Percentiles rank a stretch among this genome's conserved stretches.
Conservation (phyloP, 2,113 vertebrate species). For the Alectura lathami region DNA sequence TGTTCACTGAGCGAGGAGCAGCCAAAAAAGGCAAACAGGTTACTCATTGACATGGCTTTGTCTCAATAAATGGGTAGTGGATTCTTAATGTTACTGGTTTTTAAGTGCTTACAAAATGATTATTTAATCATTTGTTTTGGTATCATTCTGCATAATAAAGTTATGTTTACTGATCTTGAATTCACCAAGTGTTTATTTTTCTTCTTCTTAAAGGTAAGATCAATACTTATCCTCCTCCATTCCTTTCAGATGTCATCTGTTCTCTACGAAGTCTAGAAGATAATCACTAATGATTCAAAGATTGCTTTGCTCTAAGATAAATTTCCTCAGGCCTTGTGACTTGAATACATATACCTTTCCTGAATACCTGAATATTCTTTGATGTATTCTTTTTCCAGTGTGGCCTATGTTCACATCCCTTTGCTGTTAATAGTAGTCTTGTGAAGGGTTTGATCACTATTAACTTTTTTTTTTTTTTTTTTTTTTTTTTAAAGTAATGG, state of each 20-base stretch:
- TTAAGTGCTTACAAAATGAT: background rate
- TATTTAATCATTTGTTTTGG: background rate
- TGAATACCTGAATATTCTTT: background rate
- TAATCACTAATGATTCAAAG: background rate
- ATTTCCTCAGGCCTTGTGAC: background rate
- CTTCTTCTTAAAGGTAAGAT: background rate
- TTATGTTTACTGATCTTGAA: background rate
- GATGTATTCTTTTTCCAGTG: background rate
- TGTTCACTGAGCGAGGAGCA: background rate
- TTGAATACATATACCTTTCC: slow-evolving; percentile 24
- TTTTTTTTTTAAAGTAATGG: too few species aligned
- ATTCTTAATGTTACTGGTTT: background rate
- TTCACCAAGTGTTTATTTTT: slow-evolving; percentile 17
- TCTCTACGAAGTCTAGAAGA: background rate
- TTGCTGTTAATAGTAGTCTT: background rate
- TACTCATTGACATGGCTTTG: background rate
- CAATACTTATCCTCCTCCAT: slow-evolving; percentile 21
- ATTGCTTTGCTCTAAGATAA: background rate
- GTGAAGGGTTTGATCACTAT: background rate
- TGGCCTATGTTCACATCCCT: background rate
- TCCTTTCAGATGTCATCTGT: slow-evolving; percentile 20
- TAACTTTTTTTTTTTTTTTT: background rate
- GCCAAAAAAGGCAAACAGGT: background rate
- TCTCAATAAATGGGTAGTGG: background rate
- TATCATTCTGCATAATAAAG: background rate